Conservation (phyloP, 2,888 invertebrate species). For the Podotricha telesiphe region DNA sequence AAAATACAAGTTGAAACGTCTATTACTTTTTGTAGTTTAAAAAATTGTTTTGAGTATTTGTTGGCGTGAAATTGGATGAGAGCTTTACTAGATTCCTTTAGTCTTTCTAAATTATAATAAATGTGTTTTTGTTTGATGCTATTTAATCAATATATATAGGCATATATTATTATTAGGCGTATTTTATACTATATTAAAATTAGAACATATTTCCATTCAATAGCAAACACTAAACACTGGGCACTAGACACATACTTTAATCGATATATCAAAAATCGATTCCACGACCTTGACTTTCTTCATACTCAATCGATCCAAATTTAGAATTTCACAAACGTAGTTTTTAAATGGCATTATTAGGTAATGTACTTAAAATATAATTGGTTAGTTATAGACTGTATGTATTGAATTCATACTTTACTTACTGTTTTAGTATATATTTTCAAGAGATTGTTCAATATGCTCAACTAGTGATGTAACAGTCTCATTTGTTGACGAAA, state of each 20-base stretch:
- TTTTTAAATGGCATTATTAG: background rate
- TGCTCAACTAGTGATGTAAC: conserved; percentile 32
- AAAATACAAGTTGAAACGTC: conserved; percentile 15
- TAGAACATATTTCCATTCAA: background rate
- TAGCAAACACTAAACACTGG: background rate
- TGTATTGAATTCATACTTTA: background rate
- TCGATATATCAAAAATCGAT: conserved; percentile 8
- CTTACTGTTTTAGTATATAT: background rate
- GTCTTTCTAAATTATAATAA: too few relatives aligned
- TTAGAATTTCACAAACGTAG: conserved; percentile 5
- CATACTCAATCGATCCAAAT: background rate
- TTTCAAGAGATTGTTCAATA: conserved; percentile 17
- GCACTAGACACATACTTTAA: background rate
- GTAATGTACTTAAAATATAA: background rate
- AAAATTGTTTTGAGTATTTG: background rate
- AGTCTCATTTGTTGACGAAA: conserved; percentile 34
- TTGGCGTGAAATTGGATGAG: background rate
- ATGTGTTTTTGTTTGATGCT: too few relatives aligned
- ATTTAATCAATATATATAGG: too few relatives aligned
- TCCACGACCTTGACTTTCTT: conserved; percentile 12
- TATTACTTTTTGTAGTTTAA: background rate
- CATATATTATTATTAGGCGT: too few relatives aligned
- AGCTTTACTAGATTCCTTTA: background rate
- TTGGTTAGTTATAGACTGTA: background rate
- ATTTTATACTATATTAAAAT: too few relatives aligned